These are phyloP conservation scores for Vulpes ferrilata DNA, from an alignment of 2,113 vertebrate species.

Conservation along the genomic window DNA sequence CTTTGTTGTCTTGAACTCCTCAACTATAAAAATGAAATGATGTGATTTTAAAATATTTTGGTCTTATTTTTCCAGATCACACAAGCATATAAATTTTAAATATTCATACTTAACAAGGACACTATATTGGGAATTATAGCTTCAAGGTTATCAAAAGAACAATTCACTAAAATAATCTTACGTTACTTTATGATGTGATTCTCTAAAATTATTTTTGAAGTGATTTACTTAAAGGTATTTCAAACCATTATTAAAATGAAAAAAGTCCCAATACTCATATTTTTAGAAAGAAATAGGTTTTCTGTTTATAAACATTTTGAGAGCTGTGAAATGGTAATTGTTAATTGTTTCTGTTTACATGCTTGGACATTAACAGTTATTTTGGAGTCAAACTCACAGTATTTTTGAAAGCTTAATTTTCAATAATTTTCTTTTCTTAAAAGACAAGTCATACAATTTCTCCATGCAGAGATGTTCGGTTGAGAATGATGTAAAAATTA, in stretches of 20 bases:
- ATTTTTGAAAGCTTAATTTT: slow-evolving; percentile 79
- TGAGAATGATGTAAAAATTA: slow-evolving; percentile 74
- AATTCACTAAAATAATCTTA: slow-evolving; percentile 34
- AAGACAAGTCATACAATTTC: slow-evolving; percentile 66
- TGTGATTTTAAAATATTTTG: slow-evolving; percentile 53
- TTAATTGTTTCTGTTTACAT: slow-evolving; percentile 78
- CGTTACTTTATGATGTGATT: background rate
- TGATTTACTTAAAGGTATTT: slow-evolving; percentile 58
- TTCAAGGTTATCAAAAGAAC: slow-evolving; percentile 44
- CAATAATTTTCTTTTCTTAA: slow-evolving; percentile 75
- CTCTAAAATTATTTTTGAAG: slow-evolving; percentile 64
- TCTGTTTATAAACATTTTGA: slow-evolving; percentile 78
- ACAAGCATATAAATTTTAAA: slow-evolving; percentile 46
- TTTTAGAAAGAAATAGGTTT: slow-evolving; percentile 71
- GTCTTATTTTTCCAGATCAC: slow-evolving; percentile 13
- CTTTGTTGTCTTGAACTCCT: background rate
- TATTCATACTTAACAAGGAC: background rate
- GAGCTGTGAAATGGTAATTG: slow-evolving; percentile 73
- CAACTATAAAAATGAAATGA: slow-evolving; percentile 50
- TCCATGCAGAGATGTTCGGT: slow-evolving; percentile 21
- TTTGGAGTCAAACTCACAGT: slow-evolving; percentile 65
- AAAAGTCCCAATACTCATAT: slow-evolving; percentile 37
- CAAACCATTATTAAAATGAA: slow-evolving; percentile 60
- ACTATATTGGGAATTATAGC: background rate
- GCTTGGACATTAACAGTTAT: slow-evolving; percentile 74